These are phyloP conservation scores for Acheta domesticus DNA, from an alignment of 2,888 invertebrate genomes.

Conservation along the genomic window DNA sequence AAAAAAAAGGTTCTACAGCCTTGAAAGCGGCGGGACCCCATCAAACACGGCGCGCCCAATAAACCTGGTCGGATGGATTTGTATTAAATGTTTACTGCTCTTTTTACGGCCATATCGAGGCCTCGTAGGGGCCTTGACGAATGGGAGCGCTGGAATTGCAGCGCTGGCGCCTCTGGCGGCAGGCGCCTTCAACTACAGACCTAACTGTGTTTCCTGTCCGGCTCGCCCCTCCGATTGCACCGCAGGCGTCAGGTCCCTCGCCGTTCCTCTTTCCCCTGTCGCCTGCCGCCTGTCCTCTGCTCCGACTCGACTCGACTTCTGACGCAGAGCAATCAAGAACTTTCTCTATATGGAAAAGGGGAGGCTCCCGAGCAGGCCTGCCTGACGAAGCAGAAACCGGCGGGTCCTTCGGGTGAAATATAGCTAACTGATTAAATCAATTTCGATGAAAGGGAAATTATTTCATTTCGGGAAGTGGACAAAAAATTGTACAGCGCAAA, in stretches of 20 bases:
- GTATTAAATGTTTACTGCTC: not conserved
- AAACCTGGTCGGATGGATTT: not conserved
- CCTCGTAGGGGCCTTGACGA: not conserved
- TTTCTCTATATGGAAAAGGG: not conserved
- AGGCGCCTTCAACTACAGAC: not conserved
- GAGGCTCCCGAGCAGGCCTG: not conserved
- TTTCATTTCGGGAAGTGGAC: conserved; percentile 18
- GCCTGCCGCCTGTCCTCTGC: not conserved
- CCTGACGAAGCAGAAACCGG: not conserved
- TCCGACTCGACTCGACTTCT: not conserved
- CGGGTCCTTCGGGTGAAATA: not conserved
- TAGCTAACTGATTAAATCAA: conserved; percentile 1
- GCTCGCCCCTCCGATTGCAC: too few relatives aligned
- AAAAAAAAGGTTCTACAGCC: too few relatives aligned
- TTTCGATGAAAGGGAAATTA: conserved; percentile 18
- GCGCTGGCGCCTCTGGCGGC: not conserved
- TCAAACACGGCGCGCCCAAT: not conserved
- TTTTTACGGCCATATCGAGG: conserved; percentile 11
- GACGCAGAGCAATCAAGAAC: not conserved
- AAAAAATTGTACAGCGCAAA: not conserved
- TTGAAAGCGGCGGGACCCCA: too few relatives aligned
- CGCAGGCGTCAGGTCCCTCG: too few relatives aligned
- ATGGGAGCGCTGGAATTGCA: not conserved
- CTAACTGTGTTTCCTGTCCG: too few relatives aligned
- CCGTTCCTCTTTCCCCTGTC: not conserved